These are phyloP conservation scores for Melitaea cinxia DNA, from an alignment of 1,140 invertebrate genomes.

Conservation along the genomic window DNA sequence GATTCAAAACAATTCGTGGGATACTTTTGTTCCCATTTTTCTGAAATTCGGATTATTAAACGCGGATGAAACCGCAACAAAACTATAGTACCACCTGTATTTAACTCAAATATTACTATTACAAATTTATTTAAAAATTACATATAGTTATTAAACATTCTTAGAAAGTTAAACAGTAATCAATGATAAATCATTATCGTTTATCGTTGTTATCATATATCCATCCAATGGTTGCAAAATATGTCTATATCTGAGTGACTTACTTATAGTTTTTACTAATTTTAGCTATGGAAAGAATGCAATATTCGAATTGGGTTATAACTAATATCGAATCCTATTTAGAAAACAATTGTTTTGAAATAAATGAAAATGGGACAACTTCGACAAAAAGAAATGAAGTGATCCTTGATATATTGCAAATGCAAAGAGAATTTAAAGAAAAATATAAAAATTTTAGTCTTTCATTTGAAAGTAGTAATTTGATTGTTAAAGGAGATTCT, in stretches of 20 bases:
- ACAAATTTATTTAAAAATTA: no score
- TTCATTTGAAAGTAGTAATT: conserved; percentile 4
- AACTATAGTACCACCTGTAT: no score
- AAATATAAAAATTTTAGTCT: conserved; percentile 33
- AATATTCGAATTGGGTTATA: conserved; percentile 37
- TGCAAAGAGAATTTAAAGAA: conserved; percentile 45
- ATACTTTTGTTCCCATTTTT: no score
- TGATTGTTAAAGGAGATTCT: conserved; percentile 16
- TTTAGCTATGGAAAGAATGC: conserved; percentile 43
- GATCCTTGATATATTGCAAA: conserved; percentile 40
- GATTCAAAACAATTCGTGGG: no score
- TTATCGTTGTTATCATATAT: no score
- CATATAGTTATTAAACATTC: no score
- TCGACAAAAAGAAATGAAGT: conserved; percentile 7
- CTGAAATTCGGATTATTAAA: no score
- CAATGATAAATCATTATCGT: no score
- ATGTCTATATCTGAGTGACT: not conserved
- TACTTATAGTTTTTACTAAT: not conserved
- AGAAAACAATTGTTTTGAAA: conserved; percentile 43
- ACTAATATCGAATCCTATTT: conserved; percentile 36
- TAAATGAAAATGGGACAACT: conserved; percentile 19
- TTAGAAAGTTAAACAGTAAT: no score
- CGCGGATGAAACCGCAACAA: no score
- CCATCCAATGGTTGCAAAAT: not conserved
- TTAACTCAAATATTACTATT: no score